Conservation (phyloP, 2,888 invertebrate species). For the Harpalus rufipes region DNA sequence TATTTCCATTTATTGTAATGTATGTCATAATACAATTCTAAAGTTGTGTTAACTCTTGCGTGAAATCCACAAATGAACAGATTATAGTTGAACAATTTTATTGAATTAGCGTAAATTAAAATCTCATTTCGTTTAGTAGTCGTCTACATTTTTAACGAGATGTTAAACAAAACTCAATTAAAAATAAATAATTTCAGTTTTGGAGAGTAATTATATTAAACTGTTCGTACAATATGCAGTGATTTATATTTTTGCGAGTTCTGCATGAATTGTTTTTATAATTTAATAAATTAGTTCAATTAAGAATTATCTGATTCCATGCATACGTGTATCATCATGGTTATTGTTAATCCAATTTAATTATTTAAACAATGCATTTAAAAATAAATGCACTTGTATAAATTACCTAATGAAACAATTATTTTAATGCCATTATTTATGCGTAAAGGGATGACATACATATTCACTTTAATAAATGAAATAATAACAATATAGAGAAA, state of each 20-base stretch:
- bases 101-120: constrained; percentile 51
- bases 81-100: constrained; percentile 41
- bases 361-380: constrained; percentile 1
- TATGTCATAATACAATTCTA: background rate
- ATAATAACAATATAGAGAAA: no score
- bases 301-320: constrained; percentile 14
- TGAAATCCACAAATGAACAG: constrained; percentile 37
- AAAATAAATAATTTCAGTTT: constrained; percentile 49
- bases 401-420: constrained; percentile 16
- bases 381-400: background rate
- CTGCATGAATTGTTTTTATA: constrained; percentile 42
- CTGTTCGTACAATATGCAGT: constrained; percentile 22
- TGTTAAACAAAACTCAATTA: constrained; percentile 48
- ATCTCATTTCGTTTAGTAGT: constrained; percentile 45
- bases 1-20: background rate
- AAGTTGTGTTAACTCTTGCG: constrained; percentile 13
- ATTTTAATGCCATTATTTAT: background rate
- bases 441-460: background rate
- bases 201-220: constrained; percentile 39
- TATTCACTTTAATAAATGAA: no score
- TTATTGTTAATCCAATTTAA: constrained; percentile 7
- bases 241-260: constrained; percentile 25
- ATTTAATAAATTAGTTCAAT: constrained; percentile 50
- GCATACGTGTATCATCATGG: constrained; percentile 18
- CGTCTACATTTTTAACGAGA: constrained; percentile 38